These are phyloP conservation scores for Palythoa caribaeorum DNA, from an alignment of 92 coral and sea anemone genomes.

Conservation along the genomic window DNA sequence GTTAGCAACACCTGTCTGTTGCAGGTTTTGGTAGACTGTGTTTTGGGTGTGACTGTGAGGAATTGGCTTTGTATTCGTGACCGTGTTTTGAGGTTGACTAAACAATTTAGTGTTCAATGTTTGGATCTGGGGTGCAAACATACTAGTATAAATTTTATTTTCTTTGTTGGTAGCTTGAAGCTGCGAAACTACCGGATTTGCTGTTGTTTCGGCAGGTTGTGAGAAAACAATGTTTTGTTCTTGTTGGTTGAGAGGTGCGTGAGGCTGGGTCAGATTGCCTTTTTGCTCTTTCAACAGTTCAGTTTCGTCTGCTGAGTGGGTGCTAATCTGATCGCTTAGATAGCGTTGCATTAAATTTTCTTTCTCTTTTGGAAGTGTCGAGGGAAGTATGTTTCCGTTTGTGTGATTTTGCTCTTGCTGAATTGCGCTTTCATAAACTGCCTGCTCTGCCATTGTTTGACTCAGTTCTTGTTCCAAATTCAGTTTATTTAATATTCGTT, in stretches of 20 bases:
- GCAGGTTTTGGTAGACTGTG: not conserved
- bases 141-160: slow-evolving; percentile 15
- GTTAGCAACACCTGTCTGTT: slow-evolving; percentile 2
- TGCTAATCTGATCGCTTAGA: slow-evolving; percentile 21
- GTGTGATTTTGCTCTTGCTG: slow-evolving; percentile 34
- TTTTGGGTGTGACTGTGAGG: slow-evolving; percentile 5
- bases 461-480: slow-evolving; percentile 17
- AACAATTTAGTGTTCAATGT: slow-evolving; percentile 22
- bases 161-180: slow-evolving; percentile 29
- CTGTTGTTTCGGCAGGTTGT: slow-evolving; percentile 27
- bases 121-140: slow-evolving; percentile 36
- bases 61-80: slow-evolving; percentile 30
- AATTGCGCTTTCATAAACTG: slow-evolving; percentile 42
- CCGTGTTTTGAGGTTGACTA: slow-evolving; percentile 12
- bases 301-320: slow-evolving; percentile 18
- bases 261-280: slow-evolving; percentile 3
- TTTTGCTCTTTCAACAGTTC: slow-evolving; percentile 36
- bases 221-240: slow-evolving; percentile 20
- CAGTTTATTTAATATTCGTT: slow-evolving; percentile 8
- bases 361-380: not conserved
- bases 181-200: slow-evolving; percentile 23
- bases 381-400: slow-evolving; percentile 4
- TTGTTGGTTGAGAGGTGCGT: slow-evolving; percentile 31
- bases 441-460: slow-evolving; percentile 45
- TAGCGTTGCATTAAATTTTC: slow-evolving; percentile 13